Evolutionary conservation across 2,797 vertebrate species (phyloP), one percentile per base, ranked within the genome.

Genomic region (Macropodus opercularis): DNA sequence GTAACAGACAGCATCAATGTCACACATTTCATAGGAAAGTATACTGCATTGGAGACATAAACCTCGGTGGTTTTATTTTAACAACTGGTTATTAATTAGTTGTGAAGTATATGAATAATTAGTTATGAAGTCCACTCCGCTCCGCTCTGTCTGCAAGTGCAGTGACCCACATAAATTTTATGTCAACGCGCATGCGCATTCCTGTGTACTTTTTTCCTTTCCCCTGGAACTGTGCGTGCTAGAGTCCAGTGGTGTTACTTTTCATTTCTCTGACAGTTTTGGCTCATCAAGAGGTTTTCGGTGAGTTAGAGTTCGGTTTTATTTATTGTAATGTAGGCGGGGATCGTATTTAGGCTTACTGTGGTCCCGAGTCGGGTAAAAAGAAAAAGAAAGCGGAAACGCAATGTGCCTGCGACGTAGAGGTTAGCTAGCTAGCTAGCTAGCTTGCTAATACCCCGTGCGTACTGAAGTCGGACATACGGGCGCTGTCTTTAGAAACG

Each of bases 241-340:
- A 6, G 26, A 47, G 15, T 34, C 15, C 17, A 24, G 55, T 41
- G 51, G 10, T 67, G 44, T 50, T 77, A 32, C 21, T 79, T 84
- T 82, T 65, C 69, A 69, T 77, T 85, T 75, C 31, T 49, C 74
- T 32, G 40, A 68, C 55, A 69, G 80, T 82, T 90, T 84, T 89
- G 84, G 69, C 67, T 46, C 70, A 48, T 64, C 50, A 75, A 79
- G 77, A 82, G 61, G 72, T 82, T 84, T 90, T 83, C 65, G 84
- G 89, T 90, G 69, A 85, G 86, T 67, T 29, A 1, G 0, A 5
- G 1, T 4, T 23, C 15, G 4, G 17, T 2, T 18, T 11, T 4
- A 2, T 8, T 3, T 15, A 0, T 4, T 51, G 5, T 31, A 8
- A 13, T 19, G 4, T 4, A 2, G 14, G 2, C 7, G 1, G 3